Evolutionary conservation across 1,140 invertebrate genomes (phyloP), one percentile per base, ranked within the genome.

Genomic region (Antheraea mylitta): DNA sequence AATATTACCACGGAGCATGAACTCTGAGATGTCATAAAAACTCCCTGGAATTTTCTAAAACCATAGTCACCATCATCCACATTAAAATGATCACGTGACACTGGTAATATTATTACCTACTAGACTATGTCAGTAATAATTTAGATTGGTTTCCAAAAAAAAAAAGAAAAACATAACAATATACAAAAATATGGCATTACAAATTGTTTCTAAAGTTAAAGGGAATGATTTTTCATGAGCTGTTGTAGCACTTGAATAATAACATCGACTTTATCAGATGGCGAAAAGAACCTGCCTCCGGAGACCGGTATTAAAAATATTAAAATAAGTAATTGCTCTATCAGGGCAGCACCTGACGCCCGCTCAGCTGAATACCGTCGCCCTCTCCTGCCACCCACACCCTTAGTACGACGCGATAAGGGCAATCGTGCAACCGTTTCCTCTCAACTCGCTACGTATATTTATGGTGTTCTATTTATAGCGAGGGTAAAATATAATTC

Each of bases 271-370:
- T 80, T 77, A 76, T 80, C 71, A 75, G 79, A 77, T 67, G 66
- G 66, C 70, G 74, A 79, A 77, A 80, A 77, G 74, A 71, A 68
- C 72, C 76, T 74, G 63, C 69, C 70, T 69, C 60, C 74, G 64
- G 70, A 72, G 78, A 75, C 72, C 59, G 77, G 79, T 77, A 83
- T 88, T 88, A 84, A 90, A 89, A 83, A 84, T 85, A 85, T 85
- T 85, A 85, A 85, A 87, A 86, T 86, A 84, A 83, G 85, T 88
- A 86, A 90, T 87, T 86, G 84, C 79, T 81, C 74, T 80, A 87
- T 90, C 83, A 83, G 73, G 80, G 64, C 68, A 81, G 80, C 86
- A 89, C 85, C 86, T 90, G 88, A 73, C 78, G 71, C 75, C 68
- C 73, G 68, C 73, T 62, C 64, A 60, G 59, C 60, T 64, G 58